Evolutionary conservation across 2,888 invertebrate species (phyloP).

Genomic region (Carterocephalus palaemon): DNA sequence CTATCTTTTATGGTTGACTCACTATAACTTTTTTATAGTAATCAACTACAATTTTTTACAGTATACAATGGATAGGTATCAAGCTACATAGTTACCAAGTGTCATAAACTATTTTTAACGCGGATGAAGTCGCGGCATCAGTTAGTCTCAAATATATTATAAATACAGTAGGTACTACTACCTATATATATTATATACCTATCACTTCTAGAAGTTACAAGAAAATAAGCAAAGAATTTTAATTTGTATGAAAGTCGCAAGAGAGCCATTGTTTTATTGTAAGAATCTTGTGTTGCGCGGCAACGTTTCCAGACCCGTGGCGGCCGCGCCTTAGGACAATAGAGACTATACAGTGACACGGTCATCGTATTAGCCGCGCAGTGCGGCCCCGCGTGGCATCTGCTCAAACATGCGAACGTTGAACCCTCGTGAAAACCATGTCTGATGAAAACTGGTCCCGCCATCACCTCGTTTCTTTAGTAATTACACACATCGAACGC

Average conservation of each 20-base stretch:
- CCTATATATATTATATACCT: too few species aligned
- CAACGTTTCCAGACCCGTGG: conserved; percentile 15
- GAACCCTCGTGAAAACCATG: conserved; percentile 58
- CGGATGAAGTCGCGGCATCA: too few species aligned
- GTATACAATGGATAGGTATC: too few species aligned
- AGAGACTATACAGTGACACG: conserved; percentile 37
- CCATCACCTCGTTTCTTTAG: conserved; percentile 31
- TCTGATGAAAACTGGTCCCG: conserved; percentile 55
- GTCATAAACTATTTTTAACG: too few species aligned
- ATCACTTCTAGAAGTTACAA: too few species aligned
- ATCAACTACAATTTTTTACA: too few species aligned
- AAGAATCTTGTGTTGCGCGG: conserved; percentile 12
- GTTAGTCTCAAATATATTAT: too few species aligned
- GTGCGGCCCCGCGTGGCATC: conserved; percentile 40
- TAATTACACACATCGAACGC: conserved; percentile 23
- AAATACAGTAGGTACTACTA: too few species aligned
- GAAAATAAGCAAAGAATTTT: not conserved
- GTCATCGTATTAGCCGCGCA: conserved; percentile 33
- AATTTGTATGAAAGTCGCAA: conserved; percentile 8
- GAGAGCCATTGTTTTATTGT: conserved; percentile 19
- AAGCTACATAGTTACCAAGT: too few species aligned
- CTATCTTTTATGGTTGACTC: too few species aligned
- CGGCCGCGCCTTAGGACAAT: conserved; percentile 23
- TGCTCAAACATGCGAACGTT: conserved; percentile 61
- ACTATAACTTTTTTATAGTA: too few species aligned